Base-by-base conservation (phyloP, 2,888 invertebrate genomes). In the Cantharis flavilabris region DNA sequence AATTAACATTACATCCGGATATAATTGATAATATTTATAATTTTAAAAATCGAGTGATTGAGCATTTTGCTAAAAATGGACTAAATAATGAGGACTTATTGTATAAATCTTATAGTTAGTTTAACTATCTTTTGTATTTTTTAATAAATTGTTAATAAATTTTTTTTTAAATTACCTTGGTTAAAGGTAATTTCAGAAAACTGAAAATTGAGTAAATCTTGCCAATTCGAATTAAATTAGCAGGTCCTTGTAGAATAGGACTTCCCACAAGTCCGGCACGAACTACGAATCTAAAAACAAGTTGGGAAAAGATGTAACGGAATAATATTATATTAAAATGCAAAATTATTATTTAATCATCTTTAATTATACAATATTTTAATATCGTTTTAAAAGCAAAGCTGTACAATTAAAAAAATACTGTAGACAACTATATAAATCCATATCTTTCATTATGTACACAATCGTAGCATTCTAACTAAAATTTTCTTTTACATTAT, bases 371-470 rank as follows among this genome's bases (percentile, higher is more conserved):
- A 78, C 49, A 72, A 76, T 62, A 69, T 74, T 49, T 74, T 62
- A 77, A 78, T 81, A 82, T 84, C 83, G 84, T 86, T 85, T 85
- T 86, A 84, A 86, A 88, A 88, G 88, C 88, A 87, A 87, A 88
- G 87, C 87, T 88, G 87, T 87, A 88, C 87, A 88, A 67, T 86
- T 87, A 87, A 88, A 88, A 88, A 88, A 88, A 88, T 88, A 88
- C 87, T 87, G 86, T 86, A 83, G 84, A 86, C 85, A 86, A 85
- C 85, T 86, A 85, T 86, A 85, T 49, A 85, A 85, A 86, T 84
- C 83, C 83, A 85, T 77, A 64, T 72, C 75, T 79, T 77, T 82
- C 79, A 80, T 67, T 84, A 84, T 85, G 81, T 86, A 85, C 84
- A 86, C 84, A 70, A 75, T 69, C 75, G 49, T 81, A 81, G 79